A percentile compares a stretch with the other conserved stretches of the same genome.
These are phyloP conservation scores for Spermophilus dauricus DNA, from an alignment of 2,113 vertebrate genomes.

Conservation along the genomic window DNA sequence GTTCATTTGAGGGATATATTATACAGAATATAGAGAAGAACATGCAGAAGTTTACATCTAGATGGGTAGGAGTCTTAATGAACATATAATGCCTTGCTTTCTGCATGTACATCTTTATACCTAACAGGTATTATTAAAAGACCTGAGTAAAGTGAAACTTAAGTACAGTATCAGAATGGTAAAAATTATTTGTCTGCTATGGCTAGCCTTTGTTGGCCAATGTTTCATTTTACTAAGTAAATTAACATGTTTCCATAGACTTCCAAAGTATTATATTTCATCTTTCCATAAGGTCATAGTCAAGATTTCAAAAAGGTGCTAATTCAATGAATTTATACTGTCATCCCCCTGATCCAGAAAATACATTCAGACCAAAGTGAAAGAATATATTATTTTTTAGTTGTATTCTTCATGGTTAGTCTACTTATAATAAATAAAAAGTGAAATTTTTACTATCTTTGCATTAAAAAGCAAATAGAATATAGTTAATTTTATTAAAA, in stretches of 20 bases:
- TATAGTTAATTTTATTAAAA: neutral
- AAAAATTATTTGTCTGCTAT: neutral
- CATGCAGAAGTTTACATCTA: neutral
- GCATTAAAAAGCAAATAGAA: neutral
- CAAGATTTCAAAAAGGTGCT: neutral
- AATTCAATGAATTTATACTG: neutral
- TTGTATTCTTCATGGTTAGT: neutral
- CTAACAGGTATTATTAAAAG: neutral
- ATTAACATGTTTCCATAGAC: neutral
- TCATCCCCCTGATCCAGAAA: neutral
- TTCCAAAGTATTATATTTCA: constrained; percentile 54
- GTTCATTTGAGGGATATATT: neutral
- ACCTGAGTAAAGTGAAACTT: constrained; percentile 18
- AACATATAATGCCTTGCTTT: neutral
- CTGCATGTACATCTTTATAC: neutral
- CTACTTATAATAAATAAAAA: neutral
- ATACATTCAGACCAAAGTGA: neutral
- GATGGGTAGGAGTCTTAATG: neutral
- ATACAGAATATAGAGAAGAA: neutral
- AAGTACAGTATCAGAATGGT: neutral
- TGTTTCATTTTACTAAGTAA: constrained; percentile 19
- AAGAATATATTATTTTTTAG: neutral
- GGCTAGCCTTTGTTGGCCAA: neutral
- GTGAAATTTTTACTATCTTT: neutral
- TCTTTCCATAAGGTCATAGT: neutral